Conservation (phyloP, 2,888 invertebrate species). For the Volucella zonaria region DNA sequence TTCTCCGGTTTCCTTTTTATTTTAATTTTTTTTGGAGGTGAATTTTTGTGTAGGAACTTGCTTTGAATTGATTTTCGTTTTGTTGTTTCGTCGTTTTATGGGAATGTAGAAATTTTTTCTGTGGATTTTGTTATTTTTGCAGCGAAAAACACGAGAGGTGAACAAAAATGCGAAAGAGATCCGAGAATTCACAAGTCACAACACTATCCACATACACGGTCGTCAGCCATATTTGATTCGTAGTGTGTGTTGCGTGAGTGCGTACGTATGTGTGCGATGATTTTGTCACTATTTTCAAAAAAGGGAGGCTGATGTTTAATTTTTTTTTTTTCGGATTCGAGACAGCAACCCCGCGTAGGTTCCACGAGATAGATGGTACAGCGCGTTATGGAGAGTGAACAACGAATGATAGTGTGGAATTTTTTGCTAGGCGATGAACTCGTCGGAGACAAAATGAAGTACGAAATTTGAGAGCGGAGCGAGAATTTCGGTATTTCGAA, state of each 20-base stretch:
- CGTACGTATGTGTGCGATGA: neutral
- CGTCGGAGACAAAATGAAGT: conserved; percentile 20
- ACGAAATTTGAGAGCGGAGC: conserved; percentile 12
- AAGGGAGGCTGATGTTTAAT: conserved; percentile 50
- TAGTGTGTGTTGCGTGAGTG: conserved; percentile 18
- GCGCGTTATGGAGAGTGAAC: conserved; percentile 66
- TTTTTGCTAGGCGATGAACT: conserved; percentile 36
- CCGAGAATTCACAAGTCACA: conserved; percentile 41
- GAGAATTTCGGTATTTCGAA: conserved; percentile 6
- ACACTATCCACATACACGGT: conserved; percentile 52
- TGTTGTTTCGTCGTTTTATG: conserved; percentile 39
- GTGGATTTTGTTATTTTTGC: conserved; percentile 28
- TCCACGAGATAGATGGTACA: conserved; percentile 13
- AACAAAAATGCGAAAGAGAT: conserved; percentile 28
- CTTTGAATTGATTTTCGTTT: conserved; percentile 29
- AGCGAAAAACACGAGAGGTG: conserved; percentile 1
- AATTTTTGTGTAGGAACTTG: conserved; percentile 47
- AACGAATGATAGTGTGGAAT: conserved; percentile 55
- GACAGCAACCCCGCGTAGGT: conserved; percentile 44
- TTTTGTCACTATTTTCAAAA: conserved; percentile 52
- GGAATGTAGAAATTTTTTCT: conserved; percentile 50
- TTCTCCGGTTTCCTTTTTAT: neutral
- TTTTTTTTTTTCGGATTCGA: conserved; percentile 44
- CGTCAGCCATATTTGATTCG: conserved; percentile 71
- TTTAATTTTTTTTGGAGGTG: neutral